Evolutionary conservation across 2,888 invertebrate genomes (phyloP).

Genomic region (Pheosia gnoma): DNA sequence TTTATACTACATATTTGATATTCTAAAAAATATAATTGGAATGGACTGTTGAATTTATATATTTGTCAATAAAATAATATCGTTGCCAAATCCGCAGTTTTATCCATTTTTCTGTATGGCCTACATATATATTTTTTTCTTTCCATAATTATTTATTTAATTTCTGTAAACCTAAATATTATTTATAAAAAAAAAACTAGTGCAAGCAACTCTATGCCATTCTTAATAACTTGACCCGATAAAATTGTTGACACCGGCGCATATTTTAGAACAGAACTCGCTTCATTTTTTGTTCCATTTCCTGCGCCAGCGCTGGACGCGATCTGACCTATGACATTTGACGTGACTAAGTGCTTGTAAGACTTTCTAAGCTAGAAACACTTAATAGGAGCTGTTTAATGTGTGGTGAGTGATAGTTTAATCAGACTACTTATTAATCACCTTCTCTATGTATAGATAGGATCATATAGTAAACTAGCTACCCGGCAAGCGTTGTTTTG

Average conservation of each 20-base stretch:
- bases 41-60: too few relatives aligned
- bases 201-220: conserved; percentile 12
- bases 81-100: too few relatives aligned
- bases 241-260: conserved; percentile 16
- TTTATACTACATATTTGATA: not conserved
- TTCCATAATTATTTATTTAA: too few relatives aligned
- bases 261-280: conserved; percentile 17
- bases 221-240: conserved; percentile 10
- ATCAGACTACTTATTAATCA: not conserved
- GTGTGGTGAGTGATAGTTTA: not conserved
- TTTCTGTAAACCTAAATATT: too few relatives aligned
- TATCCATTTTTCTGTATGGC: too few relatives aligned
- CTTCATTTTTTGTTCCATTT: conserved; percentile 14
- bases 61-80: too few relatives aligned
- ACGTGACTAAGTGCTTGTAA: conserved; percentile 5
- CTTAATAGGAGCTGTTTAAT: not conserved
- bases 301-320: not conserved
- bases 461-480: too few relatives aligned
- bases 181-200: not conserved
- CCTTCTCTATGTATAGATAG: too few relatives aligned
- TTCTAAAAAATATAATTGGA: not conserved
- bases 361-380: conserved; percentile 19
- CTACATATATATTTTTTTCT: too few relatives aligned
- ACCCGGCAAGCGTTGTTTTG: too few relatives aligned
- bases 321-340: conserved; percentile 23